These are phyloP conservation scores for Nematostella vectensis DNA, from an alignment of 92 coral and sea anemone genomes.

Conservation along the genomic window DNA sequence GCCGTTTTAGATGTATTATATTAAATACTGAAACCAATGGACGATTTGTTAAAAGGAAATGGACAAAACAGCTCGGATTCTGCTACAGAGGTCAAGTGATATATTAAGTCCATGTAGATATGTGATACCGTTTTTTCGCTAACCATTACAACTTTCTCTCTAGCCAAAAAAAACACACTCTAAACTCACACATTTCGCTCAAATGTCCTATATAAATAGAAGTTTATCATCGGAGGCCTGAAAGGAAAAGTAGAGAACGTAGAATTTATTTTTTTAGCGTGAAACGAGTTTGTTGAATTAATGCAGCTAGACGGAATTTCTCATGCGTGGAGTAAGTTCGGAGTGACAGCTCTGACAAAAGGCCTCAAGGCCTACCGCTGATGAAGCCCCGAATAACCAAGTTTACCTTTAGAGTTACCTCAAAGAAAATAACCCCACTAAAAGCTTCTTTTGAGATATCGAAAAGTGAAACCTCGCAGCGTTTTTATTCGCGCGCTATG, in stretches of 20 bases:
- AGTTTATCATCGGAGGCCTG: too few relatives aligned
- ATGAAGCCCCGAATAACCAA: slow-evolving; percentile 6
- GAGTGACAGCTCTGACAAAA: slow-evolving; percentile 48
- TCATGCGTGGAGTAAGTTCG: slow-evolving; percentile 67
- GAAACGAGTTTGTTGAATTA: slow-evolving; percentile 4
- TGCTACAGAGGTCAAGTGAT: slow-evolving; percentile 65
- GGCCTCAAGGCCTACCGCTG: slow-evolving; percentile 28
- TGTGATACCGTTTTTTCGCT: slow-evolving; percentile 7
- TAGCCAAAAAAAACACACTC: neutral
- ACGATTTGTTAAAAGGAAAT: slow-evolving; percentile 24
- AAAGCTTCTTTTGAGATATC: too few relatives aligned
- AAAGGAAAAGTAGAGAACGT: too few relatives aligned
- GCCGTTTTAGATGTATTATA: too few relatives aligned
- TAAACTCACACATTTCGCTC: neutral
- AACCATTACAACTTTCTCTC: slow-evolving; percentile 9
- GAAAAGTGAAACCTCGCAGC: too few relatives aligned
- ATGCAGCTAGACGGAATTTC: slow-evolving; percentile 22
- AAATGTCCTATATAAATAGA: too few relatives aligned
- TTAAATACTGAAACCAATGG: neutral
- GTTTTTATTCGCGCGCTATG: too few relatives aligned
- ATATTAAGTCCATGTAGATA: slow-evolving; percentile 12
- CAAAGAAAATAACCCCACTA: too few relatives aligned
- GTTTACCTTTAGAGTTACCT: too few relatives aligned
- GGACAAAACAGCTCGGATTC: slow-evolving; percentile 38
- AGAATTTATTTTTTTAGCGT: too few relatives aligned